phyloP scores from a whole-genome alignment of 2,113 vertebrate genomes.

The Passer montanus region DNA sequence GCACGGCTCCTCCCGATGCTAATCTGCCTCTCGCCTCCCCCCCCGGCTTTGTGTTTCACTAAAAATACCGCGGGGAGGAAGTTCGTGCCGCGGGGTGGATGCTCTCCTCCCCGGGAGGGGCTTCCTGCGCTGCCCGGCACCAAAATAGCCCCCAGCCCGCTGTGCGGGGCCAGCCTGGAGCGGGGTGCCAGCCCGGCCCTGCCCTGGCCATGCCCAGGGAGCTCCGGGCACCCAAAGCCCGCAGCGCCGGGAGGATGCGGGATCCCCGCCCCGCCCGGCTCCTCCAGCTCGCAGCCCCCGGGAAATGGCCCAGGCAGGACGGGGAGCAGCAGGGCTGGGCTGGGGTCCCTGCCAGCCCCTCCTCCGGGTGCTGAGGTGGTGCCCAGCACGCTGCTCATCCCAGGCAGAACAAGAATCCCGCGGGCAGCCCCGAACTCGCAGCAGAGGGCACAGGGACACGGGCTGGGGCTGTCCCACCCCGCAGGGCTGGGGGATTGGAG shows the following conservation, averaged over 20 bases:
- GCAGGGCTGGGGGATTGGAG: neutral
- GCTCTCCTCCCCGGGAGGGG: slow-evolving; percentile 62
- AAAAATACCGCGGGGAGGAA: slow-evolving; percentile 57
- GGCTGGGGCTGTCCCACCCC: neutral
- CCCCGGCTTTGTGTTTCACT: slow-evolving; percentile 55
- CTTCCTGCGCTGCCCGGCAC: slow-evolving; percentile 49
- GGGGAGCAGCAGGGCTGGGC: neutral
- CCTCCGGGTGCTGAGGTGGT: rapidly evolving
- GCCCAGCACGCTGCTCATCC: neutral
- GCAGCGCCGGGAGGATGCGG: neutral
- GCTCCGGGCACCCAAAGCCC: rapidly evolving
- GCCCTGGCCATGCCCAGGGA: rapidly evolving
- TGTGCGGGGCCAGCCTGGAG: neutral
- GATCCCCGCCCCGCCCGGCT: neutral
- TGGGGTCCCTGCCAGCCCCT: neutral
- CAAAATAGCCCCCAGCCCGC: neutral
- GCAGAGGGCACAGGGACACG: rapidly evolving
- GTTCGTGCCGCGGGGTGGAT: slow-evolving; percentile 50
- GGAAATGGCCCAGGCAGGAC: rapidly evolving
- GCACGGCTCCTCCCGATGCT: slow-evolving; percentile 17
- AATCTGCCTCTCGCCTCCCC: slow-evolving; percentile 52
- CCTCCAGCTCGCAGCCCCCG: rapidly evolving
- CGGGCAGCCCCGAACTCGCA: rapidly evolving
- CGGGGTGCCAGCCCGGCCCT: rapidly evolving
- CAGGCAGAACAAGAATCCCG: rapidly evolving